phyloP scores from a whole-genome alignment of 2,797 vertebrate genomes.

The Molothrus aeneus region DNA sequence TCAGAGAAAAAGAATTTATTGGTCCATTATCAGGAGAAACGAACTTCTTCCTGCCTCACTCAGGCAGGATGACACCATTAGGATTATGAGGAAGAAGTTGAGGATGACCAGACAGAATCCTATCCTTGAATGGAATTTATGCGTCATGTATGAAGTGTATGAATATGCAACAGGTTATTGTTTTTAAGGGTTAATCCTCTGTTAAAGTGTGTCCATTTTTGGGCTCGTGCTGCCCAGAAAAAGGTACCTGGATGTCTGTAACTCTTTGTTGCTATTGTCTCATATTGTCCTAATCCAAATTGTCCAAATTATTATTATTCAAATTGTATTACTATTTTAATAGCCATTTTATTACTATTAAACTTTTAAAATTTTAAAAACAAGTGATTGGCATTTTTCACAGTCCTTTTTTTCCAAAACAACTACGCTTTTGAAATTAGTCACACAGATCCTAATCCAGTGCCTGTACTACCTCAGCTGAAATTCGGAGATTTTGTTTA shows the following conservation, averaged over 20 bases:
- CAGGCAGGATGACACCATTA: rapidly evolving
- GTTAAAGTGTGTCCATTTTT: not conserved
- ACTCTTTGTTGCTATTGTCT: not conserved
- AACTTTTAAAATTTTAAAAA: not conserved
- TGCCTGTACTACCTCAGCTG: not conserved
- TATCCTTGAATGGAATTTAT: not conserved
- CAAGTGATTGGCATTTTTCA: not conserved
- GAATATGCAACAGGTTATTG: not conserved
- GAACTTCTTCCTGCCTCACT: rapidly evolving
- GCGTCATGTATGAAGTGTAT: not conserved
- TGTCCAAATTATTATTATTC: not conserved
- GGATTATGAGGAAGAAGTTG: no score
- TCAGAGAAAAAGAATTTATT: not conserved
- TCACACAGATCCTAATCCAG: not conserved
- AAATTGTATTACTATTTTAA: not conserved
- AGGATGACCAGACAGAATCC: not conserved
- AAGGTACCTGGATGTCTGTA: rapidly evolving
- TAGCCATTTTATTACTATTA: not conserved
- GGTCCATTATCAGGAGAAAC: not conserved
- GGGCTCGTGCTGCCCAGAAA: not conserved
- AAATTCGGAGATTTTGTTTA: not conserved
- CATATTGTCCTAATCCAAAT: not conserved
- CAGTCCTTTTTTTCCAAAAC: not conserved
- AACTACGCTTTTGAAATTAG: not conserved
- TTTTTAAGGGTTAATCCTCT: not conserved